Conservation (phyloP, 2,797 vertebrate genomes). For the Miichthys miiuy region DNA sequence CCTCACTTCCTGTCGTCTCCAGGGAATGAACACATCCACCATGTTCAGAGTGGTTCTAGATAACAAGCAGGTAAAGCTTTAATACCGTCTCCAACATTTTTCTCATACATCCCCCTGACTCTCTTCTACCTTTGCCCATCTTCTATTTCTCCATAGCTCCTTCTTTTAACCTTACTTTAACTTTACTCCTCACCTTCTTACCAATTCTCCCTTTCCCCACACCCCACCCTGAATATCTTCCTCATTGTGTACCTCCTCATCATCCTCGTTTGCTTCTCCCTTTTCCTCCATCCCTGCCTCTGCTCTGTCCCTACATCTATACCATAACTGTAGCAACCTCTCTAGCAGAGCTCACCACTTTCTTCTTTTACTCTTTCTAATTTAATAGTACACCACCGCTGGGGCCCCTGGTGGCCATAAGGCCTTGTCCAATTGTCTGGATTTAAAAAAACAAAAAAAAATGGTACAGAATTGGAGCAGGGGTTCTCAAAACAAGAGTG, state of each 20-base stretch:
- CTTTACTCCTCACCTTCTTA: background rate
- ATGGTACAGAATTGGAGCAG: background rate
- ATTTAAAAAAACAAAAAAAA: constrained; percentile 9
- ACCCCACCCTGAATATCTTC: background rate
- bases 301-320: background rate
- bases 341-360: background rate
- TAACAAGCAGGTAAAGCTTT: constrained; percentile 51
- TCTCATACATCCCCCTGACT: constrained; percentile 6
- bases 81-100: constrained; percentile 26
- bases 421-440: constrained; percentile 15
- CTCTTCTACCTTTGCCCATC: background rate
- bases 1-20: constrained; percentile 35
- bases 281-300: background rate
- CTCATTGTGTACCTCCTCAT: background rate
- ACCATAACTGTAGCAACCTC: background rate
- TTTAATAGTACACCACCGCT: background rate
- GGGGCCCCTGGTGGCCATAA: background rate
- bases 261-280: background rate
- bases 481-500: background rate
- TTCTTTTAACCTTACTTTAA: constrained; percentile 23
- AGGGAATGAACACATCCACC: constrained; percentile 34
- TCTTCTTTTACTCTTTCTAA: background rate
- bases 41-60: constrained; percentile 13
- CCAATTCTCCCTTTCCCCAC: background rate
- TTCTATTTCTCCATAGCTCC: constrained; percentile 9